Conservation (phyloP, 1,140 invertebrate genomes). For the Megalopta genalis region DNA sequence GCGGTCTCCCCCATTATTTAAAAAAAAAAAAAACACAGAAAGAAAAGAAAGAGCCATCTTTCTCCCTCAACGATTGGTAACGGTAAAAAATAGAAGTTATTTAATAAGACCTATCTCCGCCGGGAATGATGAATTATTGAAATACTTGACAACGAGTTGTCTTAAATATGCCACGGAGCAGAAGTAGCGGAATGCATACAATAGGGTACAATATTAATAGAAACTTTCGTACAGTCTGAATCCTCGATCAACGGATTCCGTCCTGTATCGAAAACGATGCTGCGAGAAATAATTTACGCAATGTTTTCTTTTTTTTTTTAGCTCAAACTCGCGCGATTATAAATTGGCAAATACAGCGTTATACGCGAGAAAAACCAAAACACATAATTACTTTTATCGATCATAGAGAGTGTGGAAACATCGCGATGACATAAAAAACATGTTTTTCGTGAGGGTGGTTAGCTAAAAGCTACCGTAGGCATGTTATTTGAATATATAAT, state of each 20-base stretch:
- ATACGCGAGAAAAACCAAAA: not conserved
- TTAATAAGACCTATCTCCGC: conserved; percentile 51
- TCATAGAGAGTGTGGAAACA: conserved; percentile 35
- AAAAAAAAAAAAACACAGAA: conserved; percentile 35
- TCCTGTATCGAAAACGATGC: conserved; percentile 29
- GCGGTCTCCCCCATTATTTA: conserved; percentile 60
- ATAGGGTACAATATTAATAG: conserved; percentile 33
- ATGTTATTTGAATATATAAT: conserved; percentile 67
- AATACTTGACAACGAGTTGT: conserved; percentile 37
- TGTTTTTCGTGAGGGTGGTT: conserved; percentile 57
- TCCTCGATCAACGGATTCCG: not conserved
- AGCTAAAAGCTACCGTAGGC: conserved; percentile 58
- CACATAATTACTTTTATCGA: conserved; percentile 24
- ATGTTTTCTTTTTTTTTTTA: too few species aligned
- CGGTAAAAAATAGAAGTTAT: conserved; percentile 40
- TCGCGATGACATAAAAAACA: conserved; percentile 55
- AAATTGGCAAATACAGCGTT: conserved; percentile 23
- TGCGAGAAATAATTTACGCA: conserved; percentile 25
- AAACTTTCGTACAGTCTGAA: conserved; percentile 18
- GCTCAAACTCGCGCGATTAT: conserved; percentile 33
- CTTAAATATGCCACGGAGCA: conserved; percentile 47
- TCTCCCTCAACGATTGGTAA: conserved; percentile 60
- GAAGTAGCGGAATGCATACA: conserved; percentile 62
- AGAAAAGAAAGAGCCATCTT: conserved; percentile 53
- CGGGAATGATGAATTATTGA: conserved; percentile 55